phyloP scores from a whole-genome alignment of 92 coral and sea anemone genomes.

The Phymanthus crucifer region DNA sequence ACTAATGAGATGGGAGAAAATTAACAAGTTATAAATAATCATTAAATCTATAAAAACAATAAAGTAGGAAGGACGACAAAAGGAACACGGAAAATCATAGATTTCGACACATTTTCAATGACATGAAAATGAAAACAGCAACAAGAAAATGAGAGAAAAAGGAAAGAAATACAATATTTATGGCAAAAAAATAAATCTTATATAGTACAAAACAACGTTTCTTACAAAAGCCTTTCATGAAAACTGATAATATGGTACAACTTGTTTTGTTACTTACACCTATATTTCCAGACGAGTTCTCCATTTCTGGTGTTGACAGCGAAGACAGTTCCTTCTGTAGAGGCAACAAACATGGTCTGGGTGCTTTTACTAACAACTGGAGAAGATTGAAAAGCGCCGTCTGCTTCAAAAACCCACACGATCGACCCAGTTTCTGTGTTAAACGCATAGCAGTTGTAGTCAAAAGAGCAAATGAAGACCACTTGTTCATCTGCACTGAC shows the following conservation, averaged over 20 bases:
- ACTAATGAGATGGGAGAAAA: too few relatives aligned
- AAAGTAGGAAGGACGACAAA: too few relatives aligned
- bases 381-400: slow-evolving; percentile 82
- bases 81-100: too few relatives aligned
- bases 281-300: slow-evolving; percentile 58
- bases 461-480: slow-evolving; percentile 80
- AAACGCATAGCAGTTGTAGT: slow-evolving; percentile 82
- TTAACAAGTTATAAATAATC: too few relatives aligned
- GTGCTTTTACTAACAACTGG: slow-evolving; percentile 68
- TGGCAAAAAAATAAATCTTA: not conserved
- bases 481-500: slow-evolving; percentile 64
- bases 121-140: not conserved
- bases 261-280: slow-evolving; percentile 2
- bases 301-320: slow-evolving; percentile 66
- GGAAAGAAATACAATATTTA: not conserved
- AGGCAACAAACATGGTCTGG: slow-evolving; percentile 66
- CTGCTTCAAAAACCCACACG: slow-evolving; percentile 82
- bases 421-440: slow-evolving; percentile 60
- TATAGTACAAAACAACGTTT: too few relatives aligned
- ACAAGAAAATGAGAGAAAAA: not conserved
- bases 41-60: too few relatives aligned
- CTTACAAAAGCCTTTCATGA: not conserved
- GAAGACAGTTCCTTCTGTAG: slow-evolving; percentile 78
- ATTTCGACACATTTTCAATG: not conserved
- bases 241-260: not conserved